These are phyloP conservation scores for Ochropleura plecta DNA, from an alignment of 2,888 invertebrate genomes.

Conservation along the genomic window DNA sequence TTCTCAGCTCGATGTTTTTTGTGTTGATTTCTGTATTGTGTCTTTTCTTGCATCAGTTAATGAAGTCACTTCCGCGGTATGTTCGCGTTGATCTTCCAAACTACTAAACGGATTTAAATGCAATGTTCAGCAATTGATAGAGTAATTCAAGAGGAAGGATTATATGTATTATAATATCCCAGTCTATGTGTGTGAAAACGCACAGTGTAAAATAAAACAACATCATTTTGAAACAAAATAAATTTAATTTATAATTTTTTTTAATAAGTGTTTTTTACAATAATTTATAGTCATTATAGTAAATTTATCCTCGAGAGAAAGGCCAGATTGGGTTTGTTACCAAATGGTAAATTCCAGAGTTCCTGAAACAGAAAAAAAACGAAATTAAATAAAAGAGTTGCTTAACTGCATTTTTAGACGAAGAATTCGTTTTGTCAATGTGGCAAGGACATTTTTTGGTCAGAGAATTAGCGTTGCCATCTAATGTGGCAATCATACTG, in stretches of 20 bases:
- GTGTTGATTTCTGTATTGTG: too few species aligned
- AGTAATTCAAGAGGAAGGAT: too few species aligned
- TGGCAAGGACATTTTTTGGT: background rate
- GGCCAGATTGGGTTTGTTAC: conserved; percentile 4
- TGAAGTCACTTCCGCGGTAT: too few species aligned
- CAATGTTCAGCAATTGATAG: too few species aligned
- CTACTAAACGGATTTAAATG: too few species aligned
- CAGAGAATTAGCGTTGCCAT: background rate
- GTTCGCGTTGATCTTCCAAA: too few species aligned
- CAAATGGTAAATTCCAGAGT: conserved; percentile 1
- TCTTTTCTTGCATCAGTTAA: too few species aligned
- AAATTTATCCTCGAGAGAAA: conserved; percentile 7
- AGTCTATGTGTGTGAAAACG: too few species aligned
- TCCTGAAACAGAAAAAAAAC: conserved; percentile 7
- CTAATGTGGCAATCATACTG: background rate
- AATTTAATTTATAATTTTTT: background rate
- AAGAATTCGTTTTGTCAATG: background rate
- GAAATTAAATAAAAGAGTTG: background rate
- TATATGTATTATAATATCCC: too few species aligned
- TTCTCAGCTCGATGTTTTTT: too few species aligned
- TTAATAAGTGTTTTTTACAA: background rate
- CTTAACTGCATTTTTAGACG: background rate
- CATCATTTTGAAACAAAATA: background rate
- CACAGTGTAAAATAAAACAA: background rate
- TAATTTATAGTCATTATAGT: background rate